phyloP scores from a whole-genome alignment of 2,113 vertebrate genomes.

The Entomyzon cyanotis region DNA sequence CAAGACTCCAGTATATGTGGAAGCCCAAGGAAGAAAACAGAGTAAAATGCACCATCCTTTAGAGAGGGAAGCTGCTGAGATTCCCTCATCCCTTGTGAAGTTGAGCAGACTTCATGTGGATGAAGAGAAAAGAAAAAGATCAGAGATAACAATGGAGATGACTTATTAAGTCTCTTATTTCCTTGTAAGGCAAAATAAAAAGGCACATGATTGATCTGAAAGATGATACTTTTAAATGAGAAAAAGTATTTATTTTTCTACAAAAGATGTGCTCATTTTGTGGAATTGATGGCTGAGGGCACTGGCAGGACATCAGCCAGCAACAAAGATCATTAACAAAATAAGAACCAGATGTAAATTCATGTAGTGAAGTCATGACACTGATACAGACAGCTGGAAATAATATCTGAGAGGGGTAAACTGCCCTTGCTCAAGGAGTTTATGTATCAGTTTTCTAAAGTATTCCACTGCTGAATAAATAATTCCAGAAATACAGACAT shows the following conservation, averaged over 20 bases:
- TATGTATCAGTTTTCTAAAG: background rate
- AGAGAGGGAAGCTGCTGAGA: background rate
- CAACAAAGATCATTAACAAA: background rate
- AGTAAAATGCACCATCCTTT: background rate
- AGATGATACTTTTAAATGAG: slow-evolving; percentile 2
- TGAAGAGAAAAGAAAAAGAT: background rate
- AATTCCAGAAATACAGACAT: background rate
- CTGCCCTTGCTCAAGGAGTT: background rate
- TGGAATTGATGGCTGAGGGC: slow-evolving; percentile 9
- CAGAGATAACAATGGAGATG: background rate
- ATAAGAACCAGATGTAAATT: slow-evolving; percentile 43
- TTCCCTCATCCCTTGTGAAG: background rate
- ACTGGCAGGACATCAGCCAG: background rate
- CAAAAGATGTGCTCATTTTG: background rate
- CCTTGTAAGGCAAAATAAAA: slow-evolving; percentile 29
- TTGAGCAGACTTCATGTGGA: background rate
- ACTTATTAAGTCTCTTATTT: background rate
- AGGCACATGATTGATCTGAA: background rate
- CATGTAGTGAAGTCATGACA: background rate
- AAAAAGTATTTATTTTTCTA: background rate
- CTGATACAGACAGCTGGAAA: slow-evolving; percentile 1
- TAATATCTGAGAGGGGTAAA: background rate
- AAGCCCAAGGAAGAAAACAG: background rate
- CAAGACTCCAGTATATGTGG: background rate
- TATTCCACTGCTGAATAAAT: background rate